A percentile compares a stretch with the other conserved stretches of the same genome.
Evolutionary conservation across 2,888 invertebrate genomes (phyloP).

Genomic region (Sphaerophoria taeniata): DNA sequence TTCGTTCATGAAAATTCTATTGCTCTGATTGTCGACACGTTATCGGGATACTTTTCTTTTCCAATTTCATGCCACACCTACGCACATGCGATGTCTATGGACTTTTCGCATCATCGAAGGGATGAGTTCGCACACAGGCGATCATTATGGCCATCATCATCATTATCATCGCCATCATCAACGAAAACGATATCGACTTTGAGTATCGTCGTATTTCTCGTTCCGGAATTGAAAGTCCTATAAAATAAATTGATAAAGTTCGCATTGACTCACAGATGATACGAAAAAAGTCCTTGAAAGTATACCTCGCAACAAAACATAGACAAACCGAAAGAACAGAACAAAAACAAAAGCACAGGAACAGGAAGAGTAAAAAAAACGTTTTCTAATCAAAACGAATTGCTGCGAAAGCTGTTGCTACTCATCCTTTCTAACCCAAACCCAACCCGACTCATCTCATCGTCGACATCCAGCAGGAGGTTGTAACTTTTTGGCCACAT

Average conservation of each 20-base stretch:
- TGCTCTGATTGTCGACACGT: conserved; percentile 62
- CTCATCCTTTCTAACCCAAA: conserved; percentile 17
- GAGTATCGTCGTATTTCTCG: conserved; percentile 25
- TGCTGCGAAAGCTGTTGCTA: conserved; percentile 58
- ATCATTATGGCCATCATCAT: conserved; percentile 57
- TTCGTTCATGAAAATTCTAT: conserved; percentile 37
- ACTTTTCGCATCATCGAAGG: conserved; percentile 15
- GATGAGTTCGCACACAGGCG: conserved; percentile 40
- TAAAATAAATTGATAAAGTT: conserved; percentile 65
- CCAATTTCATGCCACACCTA: conserved; percentile 46
- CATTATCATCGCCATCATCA: conserved; percentile 33
- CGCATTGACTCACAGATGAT: conserved; percentile 20
- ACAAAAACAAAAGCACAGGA: not conserved
- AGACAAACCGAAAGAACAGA: conserved; percentile 1
- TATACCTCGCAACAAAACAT: conserved; percentile 6
- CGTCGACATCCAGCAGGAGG: not conserved
- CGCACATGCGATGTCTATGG: conserved; percentile 21
- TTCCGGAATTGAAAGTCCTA: conserved; percentile 45
- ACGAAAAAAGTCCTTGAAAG: conserved; percentile 5
- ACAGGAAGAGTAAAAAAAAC: conserved; percentile 24
- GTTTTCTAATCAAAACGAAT: conserved; percentile 68
- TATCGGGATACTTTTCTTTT: conserved; percentile 37
- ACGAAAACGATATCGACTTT: conserved; percentile 20
- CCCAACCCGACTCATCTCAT: not conserved
- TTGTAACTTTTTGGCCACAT: conserved; percentile 64